Base-by-base conservation (phyloP, 1,140 invertebrate genomes). In the Telenomus remus region DNA sequence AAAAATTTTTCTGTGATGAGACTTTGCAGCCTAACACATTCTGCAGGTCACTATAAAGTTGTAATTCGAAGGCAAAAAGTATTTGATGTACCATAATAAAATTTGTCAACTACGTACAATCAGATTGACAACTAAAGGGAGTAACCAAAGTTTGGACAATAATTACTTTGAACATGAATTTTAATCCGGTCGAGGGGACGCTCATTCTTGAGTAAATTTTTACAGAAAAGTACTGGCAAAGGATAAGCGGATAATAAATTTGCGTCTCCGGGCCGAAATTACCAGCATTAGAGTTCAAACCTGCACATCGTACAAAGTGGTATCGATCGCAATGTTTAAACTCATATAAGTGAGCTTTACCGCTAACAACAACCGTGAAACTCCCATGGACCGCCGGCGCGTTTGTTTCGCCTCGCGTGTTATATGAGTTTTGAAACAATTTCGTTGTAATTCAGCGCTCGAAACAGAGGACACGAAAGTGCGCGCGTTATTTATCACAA, bases 301-400 rank as follows among this genome's bases (percentile, higher is more conserved):
- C 71, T 61, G 68, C 60, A 66, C 66, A 51, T 68, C 76, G 70
- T 53, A 69, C 71, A 72, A 75, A 79, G 76, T 75, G 68, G 27
- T 79, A 79, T 79, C 66, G 76, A 79, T 75, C 76, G 76, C 68
- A 66, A 75, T 75, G 76, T 72, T 75, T 75, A 72, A 78, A 79
- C 77, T 79, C 64, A 70, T 27, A 27, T 75, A 76, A 79, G 72
- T 69, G 71, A 73, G 72, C 64, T 72, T 76, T 73, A 72, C 71
- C 72, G 69, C 72, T 54, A 73, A 76, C 77, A 76, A 79, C 76
- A 75, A 79, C 56, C 66, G 66, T 53, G 70, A 70, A 78, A 70
- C 76, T 78, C 65, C 63, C 48, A 72, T 79, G 76, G 76, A 75
- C 76, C 66, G 19, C n/a, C 19, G 19, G 19, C 19, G 57, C 71